Evolutionary conservation across 2,113 vertebrate species (phyloP).

Genomic region (Callipepla squamata): DNA sequence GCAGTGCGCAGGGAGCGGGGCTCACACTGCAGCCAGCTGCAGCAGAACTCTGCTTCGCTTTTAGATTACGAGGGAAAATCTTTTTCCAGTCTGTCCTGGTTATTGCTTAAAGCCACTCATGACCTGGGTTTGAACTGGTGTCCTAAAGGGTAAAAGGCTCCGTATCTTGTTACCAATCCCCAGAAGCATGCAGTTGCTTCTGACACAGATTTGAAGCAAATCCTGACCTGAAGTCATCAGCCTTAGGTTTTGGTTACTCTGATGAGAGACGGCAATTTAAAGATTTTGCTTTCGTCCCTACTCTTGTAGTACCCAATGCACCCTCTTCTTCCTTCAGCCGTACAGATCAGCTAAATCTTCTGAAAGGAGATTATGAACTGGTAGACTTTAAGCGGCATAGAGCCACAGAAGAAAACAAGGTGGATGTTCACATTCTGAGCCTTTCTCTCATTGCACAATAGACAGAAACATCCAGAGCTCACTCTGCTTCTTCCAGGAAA

Average conservation of each 20-base stretch:
- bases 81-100: background rate
- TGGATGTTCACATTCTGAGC: background rate
- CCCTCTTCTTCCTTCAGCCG: background rate
- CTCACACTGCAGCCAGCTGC: rapidly evolving
- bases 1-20: background rate
- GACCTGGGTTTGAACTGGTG: conserved; percentile 4
- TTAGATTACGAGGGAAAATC: background rate
- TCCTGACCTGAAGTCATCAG: background rate
- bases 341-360: conserved; percentile 28
- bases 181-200: background rate
- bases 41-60: background rate
- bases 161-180: background rate
- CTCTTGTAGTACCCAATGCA: background rate
- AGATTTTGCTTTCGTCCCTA: background rate
- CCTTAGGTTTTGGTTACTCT: background rate
- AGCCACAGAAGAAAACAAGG: background rate
- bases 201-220: background rate
- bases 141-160: background rate
- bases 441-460: rapidly evolving
- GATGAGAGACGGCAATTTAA: background rate
- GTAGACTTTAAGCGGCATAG: background rate
- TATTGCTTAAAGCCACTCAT: background rate
- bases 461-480: background rate
- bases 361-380: conserved; percentile 7
- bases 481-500: background rate